Percentiles rank a stretch among this genome's conserved stretches.
Conservation (phyloP, 2,888 invertebrate species). For the Anthrax anthrax region DNA sequence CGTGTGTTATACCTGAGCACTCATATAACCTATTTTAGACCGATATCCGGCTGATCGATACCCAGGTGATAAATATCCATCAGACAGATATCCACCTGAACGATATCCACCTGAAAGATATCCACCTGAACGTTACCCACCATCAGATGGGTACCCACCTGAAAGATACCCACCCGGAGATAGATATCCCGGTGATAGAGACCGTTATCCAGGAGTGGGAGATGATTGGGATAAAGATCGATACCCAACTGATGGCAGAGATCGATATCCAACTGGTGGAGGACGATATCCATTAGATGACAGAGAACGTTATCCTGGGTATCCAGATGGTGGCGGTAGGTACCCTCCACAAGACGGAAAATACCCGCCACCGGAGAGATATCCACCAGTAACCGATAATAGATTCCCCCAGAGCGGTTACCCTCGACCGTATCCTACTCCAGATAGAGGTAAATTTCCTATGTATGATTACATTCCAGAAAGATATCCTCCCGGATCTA, state of each 20-base stretch:
- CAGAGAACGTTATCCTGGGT: slow-evolving; percentile 20
- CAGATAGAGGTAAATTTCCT: slow-evolving; percentile 22
- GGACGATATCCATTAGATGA: slow-evolving; percentile 40
- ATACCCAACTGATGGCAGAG: slow-evolving; percentile 26
- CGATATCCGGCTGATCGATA: slow-evolving; percentile 25
- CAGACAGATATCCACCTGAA: slow-evolving; percentile 31
- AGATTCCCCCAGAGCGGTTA: slow-evolving; percentile 6
- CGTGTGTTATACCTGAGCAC: slow-evolving; percentile 10
- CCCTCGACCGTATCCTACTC: not conserved
- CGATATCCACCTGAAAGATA: slow-evolving; percentile 22
- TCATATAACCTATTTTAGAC: slow-evolving; percentile 14
- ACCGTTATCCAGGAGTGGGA: slow-evolving; percentile 36
- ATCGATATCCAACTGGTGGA: slow-evolving; percentile 36
- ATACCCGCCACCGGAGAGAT: slow-evolving; percentile 4
- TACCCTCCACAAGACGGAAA: slow-evolving; percentile 4
- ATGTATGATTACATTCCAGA: not conserved
- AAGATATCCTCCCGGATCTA: slow-evolving; percentile 19
- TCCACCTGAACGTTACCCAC: slow-evolving; percentile 25
- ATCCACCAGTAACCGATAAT: slow-evolving; percentile 7
- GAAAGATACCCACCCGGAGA: slow-evolving; percentile 5
- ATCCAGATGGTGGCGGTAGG: slow-evolving; percentile 11
- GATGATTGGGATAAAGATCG: slow-evolving; percentile 38
- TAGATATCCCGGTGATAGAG: slow-evolving; percentile 31
- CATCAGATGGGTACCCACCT: slow-evolving; percentile 30
- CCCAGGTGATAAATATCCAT: slow-evolving; percentile 25